These are phyloP conservation scores for Dolichoris vasculosae DNA, from an alignment of 1,140 invertebrate species.

Conservation along the genomic window DNA sequence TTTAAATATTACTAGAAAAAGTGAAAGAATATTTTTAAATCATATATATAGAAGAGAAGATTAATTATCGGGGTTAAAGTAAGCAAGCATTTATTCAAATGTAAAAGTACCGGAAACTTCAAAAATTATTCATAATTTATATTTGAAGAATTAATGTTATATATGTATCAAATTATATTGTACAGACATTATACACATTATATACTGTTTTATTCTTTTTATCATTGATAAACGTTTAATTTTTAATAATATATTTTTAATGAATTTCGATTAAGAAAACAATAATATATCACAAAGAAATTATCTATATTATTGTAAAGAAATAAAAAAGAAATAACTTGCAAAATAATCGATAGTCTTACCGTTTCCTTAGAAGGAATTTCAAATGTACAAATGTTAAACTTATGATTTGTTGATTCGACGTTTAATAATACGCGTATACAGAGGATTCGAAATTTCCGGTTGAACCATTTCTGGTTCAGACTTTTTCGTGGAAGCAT, in stretches of 20 bases:
- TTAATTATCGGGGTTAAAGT: not conserved
- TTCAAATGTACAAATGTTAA: not conserved
- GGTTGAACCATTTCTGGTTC: not conserved
- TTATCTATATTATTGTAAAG: not conserved
- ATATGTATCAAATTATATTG: no score
- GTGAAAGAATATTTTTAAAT: not conserved
- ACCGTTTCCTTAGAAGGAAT: not conserved
- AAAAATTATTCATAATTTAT: not conserved
- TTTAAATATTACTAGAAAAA: not conserved
- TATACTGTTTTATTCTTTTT: no score
- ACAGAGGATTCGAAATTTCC: conserved; percentile 9
- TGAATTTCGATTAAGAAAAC: no score
- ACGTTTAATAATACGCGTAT: not conserved
- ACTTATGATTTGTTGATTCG: not conserved
- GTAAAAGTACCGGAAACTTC: not conserved
- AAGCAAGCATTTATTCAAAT: not conserved
- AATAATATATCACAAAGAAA: no score
- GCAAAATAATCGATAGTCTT: not conserved
- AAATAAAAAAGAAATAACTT: not conserved
- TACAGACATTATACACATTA: no score
- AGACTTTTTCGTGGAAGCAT: not conserved
- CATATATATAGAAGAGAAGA: not conserved
- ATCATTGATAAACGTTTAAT: no score
- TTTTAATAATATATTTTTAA: no score
- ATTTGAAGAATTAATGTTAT: no score